Conservation (phyloP, 1,140 invertebrate genomes). For the Drosophila sp. region DNA sequence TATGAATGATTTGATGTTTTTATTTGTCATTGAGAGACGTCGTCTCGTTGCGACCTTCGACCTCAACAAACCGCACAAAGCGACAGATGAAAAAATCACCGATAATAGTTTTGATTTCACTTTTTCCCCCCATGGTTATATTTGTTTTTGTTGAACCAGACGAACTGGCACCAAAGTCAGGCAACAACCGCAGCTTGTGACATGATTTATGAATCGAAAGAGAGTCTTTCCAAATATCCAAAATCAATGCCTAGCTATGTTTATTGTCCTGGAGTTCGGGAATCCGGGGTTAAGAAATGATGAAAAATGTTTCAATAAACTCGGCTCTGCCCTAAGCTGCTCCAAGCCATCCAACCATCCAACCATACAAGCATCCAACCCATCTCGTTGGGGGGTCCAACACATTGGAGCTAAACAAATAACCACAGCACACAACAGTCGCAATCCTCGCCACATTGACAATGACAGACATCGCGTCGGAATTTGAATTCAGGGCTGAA, state of each 20-base stretch:
- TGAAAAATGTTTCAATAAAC: slow-evolving; percentile 77
- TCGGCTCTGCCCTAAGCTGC: slow-evolving; percentile 12
- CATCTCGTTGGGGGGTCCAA: slow-evolving; percentile 18
- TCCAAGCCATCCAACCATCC: neutral
- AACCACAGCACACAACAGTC: slow-evolving; percentile 9
- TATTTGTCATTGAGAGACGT: slow-evolving; percentile 55
- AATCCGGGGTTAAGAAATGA: slow-evolving; percentile 62
- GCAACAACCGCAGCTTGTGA: slow-evolving; percentile 57
- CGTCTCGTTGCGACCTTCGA: slow-evolving; percentile 28
- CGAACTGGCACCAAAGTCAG: slow-evolving; percentile 40
- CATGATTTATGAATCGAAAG: slow-evolving; percentile 70
- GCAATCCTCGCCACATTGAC: too few relatives aligned
- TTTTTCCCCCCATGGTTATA: slow-evolving; percentile 34
- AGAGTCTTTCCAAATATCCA: neutral
- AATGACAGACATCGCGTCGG: too few relatives aligned
- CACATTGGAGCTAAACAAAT: slow-evolving; percentile 45
- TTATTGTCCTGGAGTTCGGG: slow-evolving; percentile 42
- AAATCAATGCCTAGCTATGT: slow-evolving; percentile 19
- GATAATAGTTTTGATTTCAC: slow-evolving; percentile 76
- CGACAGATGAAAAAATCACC: slow-evolving; percentile 46
- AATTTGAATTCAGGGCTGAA: neutral
- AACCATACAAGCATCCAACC: neutral
- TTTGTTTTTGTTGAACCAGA: slow-evolving; percentile 36
- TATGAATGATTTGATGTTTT: slow-evolving; percentile 82
- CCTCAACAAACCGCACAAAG: slow-evolving; percentile 75